Evolutionary conservation across 2,797 vertebrate genomes (phyloP), one percentile per base, ranked within the genome.

Genomic region (Tokudaia muenninki): DNA sequence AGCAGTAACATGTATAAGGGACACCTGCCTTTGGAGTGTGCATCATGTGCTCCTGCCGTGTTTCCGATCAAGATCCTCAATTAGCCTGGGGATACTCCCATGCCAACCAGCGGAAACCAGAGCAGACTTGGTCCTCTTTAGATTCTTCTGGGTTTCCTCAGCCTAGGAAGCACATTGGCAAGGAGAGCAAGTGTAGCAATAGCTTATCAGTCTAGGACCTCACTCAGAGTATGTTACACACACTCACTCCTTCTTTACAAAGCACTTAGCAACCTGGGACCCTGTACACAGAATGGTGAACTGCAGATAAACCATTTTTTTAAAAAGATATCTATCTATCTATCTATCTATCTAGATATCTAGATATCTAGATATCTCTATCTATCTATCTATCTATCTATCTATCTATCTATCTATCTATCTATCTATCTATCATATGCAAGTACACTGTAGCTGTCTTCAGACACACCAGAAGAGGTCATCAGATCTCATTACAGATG

Each of bases 31-130:
- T 91, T 50, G 57, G 41, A 41, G 34, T 22, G 4, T 22, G 75
- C 11, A 13, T 14, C 1, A 0, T 4, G 8, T 29, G 67, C 17
- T 21, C 34, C 81, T 19, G n/a, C 50, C 12, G 24, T 9, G 16
- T 6, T 37, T 94, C 80, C 72, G 41, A 67, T 79, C 37, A 31
- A 5, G 52, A 7, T 52, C 2, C 17, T 57, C 11, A 9, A n/a
- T 17, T 59, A 26, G 6, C 6, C 14, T 19, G 29, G 55, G 34
- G 50, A 3, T 10, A 13, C 37, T 21, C 72, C 57, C 4, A 16
- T 7, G 21, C 26, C 72, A 47, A 50, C 87, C 34, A 2, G 70
- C 47, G 7, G 34, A 87, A 41, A 24, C 16, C 52, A 31, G 83
- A 52, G 67, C 6, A 22, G 37, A 75, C 24, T 44, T 31, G 26